These are phyloP conservation scores for Zoroaster sp. DNA, from an alignment of 53 echinoderm and acorn worm genomes.

Conservation along the genomic window DNA sequence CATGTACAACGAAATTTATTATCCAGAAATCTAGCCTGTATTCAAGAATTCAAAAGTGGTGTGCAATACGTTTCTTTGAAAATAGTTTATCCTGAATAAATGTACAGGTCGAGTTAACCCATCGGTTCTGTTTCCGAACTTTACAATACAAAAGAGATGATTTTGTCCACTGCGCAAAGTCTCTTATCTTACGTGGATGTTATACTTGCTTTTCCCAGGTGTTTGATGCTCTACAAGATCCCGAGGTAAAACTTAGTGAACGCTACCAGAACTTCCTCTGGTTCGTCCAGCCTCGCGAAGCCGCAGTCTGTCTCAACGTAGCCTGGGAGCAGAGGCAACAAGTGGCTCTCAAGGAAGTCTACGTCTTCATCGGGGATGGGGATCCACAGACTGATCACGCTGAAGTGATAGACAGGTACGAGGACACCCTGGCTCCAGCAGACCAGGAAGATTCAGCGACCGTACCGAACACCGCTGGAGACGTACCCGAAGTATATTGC, in stretches of 20 bases:
- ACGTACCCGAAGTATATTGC: background rate
- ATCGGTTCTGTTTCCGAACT: too few species aligned
- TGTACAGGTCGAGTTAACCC: too few species aligned
- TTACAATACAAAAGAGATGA: too few species aligned
- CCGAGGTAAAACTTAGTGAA: constrained; percentile 40
- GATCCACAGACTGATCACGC: background rate
- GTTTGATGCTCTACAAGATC: constrained; percentile 62
- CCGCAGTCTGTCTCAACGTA: constrained; percentile 66
- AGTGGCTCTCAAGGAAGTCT: background rate
- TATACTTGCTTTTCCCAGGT: constrained; percentile 39
- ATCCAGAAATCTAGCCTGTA: too few species aligned
- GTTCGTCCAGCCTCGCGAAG: constrained; percentile 94
- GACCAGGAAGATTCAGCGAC: constrained; percentile 53
- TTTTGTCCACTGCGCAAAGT: too few species aligned
- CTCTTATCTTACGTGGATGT: too few species aligned
- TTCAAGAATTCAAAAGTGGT: too few species aligned
- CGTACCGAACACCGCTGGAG: constrained; percentile 48
- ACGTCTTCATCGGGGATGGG: background rate
- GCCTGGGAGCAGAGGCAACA: constrained; percentile 62
- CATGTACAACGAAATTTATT: too few species aligned
- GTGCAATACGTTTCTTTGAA: too few species aligned
- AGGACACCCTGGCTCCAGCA: background rate
- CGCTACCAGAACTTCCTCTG: constrained; percentile 77
- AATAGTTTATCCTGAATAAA: too few species aligned
- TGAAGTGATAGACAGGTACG: constrained; percentile 19